Evolutionary conservation across 1,140 invertebrate genomes (phyloP).

Genomic region (Aporrectodea caliginosa): DNA sequence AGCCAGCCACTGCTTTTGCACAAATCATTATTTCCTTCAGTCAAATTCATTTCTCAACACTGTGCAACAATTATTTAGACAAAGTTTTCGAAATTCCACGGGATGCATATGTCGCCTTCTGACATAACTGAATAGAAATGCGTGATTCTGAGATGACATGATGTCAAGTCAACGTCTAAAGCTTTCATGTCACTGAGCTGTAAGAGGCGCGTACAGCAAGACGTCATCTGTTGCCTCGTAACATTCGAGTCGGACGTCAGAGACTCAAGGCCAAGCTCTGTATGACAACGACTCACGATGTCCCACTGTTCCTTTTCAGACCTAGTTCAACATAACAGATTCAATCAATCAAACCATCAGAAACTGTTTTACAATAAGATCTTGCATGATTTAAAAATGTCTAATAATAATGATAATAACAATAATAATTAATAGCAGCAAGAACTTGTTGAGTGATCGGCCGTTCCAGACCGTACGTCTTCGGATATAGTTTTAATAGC

Average conservation of each 20-base stretch:
- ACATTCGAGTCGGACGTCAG: constrained; percentile 85
- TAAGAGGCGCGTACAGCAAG: constrained; percentile 68
- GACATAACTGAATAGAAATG: constrained; percentile 87
- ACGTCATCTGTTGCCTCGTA: constrained; percentile 80
- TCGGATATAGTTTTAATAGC: too few species aligned
- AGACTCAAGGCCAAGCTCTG: constrained; percentile 65
- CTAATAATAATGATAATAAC: too few species aligned
- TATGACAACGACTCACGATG: constrained; percentile 59
- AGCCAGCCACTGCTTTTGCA: too few species aligned
- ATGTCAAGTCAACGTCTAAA: constrained; percentile 54
- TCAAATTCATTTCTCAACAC: too few species aligned
- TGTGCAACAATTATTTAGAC: too few species aligned
- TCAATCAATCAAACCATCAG: constrained; percentile 60
- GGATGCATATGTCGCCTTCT: constrained; percentile 85
- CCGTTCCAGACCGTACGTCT: too few species aligned
- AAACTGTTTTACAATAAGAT: constrained; percentile 68
- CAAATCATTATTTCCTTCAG: too few species aligned
- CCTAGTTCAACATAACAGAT: constrained; percentile 46
- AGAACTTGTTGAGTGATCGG: too few species aligned
- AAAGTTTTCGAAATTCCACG: constrained; percentile 86
- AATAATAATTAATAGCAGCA: not conserved
- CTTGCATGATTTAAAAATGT: constrained; percentile 40
- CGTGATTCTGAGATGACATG: constrained; percentile 71
- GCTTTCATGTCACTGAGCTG: constrained; percentile 58
- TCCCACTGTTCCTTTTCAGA: constrained; percentile 56